phyloP scores from a whole-genome alignment of 2,113 vertebrate genomes.

The Cricetomys ansorgei region DNA sequence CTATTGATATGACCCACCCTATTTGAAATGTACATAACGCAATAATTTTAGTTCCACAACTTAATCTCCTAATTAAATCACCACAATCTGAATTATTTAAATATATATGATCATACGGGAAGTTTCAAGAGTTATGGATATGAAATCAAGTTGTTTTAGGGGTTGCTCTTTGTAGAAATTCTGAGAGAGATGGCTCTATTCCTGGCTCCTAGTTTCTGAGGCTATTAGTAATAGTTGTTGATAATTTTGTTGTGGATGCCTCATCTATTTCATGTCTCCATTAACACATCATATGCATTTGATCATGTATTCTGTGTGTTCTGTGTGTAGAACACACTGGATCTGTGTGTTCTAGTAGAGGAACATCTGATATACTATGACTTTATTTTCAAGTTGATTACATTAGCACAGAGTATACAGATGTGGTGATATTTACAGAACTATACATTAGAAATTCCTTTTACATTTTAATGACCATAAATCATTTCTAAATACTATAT shows the following conservation, averaged over 20 bases:
- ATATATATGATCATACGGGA: neutral
- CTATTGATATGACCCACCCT: neutral
- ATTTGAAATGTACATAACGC: neutral
- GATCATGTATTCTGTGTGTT: neutral
- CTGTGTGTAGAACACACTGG: too few species aligned
- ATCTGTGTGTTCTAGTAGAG: neutral
- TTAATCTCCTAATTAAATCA: neutral
- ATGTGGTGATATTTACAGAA: neutral
- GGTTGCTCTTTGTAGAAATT: neutral
- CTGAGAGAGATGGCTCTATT: neutral
- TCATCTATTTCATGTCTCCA: neutral
- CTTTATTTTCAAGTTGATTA: neutral
- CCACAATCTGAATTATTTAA: neutral
- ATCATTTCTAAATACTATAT: neutral
- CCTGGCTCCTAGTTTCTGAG: neutral
- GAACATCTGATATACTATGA: neutral
- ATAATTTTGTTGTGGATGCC: neutral
- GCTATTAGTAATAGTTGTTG: neutral
- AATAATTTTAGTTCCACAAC: neutral
- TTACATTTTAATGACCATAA: neutral
- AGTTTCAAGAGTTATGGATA: neutral
- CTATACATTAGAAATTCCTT: neutral
- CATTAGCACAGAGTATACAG: neutral
- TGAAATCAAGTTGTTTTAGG: neutral
- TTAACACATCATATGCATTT: neutral